Percentiles rank a stretch among this genome's conserved stretches.
Conservation (phyloP, 2,113 vertebrate genomes). For the Panthera tigris region DNA sequence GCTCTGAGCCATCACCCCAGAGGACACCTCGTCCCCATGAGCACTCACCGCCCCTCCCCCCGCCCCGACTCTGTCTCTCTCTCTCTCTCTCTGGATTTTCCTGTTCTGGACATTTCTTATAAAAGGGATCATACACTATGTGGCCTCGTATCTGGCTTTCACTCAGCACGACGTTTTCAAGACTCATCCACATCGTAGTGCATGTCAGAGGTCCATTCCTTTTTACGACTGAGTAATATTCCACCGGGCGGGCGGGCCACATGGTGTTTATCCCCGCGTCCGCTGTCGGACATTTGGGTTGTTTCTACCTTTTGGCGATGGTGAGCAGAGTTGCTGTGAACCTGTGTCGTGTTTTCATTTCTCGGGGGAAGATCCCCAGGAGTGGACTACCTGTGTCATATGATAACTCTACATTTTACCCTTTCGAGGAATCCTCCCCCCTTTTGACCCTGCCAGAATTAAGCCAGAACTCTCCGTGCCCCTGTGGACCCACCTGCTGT, state of each 20-base stretch:
- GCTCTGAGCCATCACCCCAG: not conserved
- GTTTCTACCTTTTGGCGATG: not conserved
- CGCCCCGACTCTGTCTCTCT: not conserved
- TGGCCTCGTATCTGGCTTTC: not conserved
- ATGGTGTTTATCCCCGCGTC: not conserved
- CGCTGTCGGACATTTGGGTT: not conserved
- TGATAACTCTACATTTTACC: not conserved
- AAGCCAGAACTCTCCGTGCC: not conserved
- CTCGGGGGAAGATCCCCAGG: not conserved
- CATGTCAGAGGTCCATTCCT: not conserved
- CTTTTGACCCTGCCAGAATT: not conserved
- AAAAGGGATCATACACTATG: accelerated
- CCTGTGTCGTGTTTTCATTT: not conserved
- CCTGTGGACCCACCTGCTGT: too few species aligned
- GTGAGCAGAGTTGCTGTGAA: not conserved
- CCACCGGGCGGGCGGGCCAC: accelerated
- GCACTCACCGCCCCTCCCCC: not conserved
- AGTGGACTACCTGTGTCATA: accelerated
- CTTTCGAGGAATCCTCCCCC: not conserved
- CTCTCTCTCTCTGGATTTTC: not conserved
- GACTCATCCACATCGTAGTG: accelerated
- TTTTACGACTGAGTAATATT: not conserved
- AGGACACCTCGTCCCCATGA: not conserved
- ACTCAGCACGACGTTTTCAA: too few species aligned
- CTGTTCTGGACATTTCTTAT: not conserved